These are phyloP conservation scores for Griposia aprilina DNA, from an alignment of 2,888 invertebrate species.

Conservation along the genomic window DNA sequence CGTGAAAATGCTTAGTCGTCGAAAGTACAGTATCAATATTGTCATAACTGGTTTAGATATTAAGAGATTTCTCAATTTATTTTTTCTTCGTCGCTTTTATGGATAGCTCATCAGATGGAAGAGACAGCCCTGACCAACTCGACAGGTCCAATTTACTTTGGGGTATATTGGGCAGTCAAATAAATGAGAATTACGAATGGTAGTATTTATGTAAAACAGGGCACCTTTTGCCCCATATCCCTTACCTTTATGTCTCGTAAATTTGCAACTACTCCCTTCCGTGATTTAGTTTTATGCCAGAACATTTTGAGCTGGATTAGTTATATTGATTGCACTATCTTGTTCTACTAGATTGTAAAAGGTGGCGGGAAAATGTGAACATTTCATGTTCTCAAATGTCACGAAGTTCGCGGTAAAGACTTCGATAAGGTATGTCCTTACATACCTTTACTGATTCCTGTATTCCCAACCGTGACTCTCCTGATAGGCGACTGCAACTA, in stretches of 20 bases:
- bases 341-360: neutral
- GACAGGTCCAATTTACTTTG: constrained; percentile 58
- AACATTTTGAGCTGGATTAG: constrained; percentile 43
- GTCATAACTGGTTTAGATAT: neutral
- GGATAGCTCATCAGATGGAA: neutral
- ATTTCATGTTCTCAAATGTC: neutral
- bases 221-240: constrained; percentile 60
- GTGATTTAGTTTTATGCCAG: constrained; percentile 60
- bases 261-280: constrained; percentile 51
- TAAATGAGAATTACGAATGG: constrained; percentile 67
- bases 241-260: constrained; percentile 63
- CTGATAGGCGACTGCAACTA: neutral
- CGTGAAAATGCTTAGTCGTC: too few species aligned
- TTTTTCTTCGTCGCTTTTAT: neutral
- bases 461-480: neutral
- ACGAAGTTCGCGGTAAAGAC: too few species aligned
- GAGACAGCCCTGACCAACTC: constrained; percentile 41
- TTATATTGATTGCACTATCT: constrained; percentile 39
- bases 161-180: constrained; percentile 62
- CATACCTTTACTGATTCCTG: neutral
- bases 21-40: too few species aligned
- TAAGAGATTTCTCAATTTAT: neutral
- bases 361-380: neutral
- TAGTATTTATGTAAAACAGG: constrained; percentile 65
- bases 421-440: neutral